Conservation (phyloP, 2,797 vertebrate species). For the Rallus crepitans region DNA sequence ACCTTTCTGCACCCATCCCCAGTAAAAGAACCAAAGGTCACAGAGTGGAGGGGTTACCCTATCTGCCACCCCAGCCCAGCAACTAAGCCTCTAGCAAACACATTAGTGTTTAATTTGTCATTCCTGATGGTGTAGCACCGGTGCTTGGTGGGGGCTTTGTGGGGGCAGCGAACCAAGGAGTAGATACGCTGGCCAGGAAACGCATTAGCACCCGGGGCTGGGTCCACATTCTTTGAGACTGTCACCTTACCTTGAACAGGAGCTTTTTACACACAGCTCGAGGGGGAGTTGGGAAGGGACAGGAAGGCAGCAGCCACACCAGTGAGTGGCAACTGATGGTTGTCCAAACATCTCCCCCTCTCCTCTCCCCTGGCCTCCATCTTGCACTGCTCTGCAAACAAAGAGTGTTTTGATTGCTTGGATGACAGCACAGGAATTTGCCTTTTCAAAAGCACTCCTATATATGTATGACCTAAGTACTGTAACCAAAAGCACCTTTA, state of each 20-base stretch:
- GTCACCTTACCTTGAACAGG: background rate
- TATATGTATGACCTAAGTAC: background rate
- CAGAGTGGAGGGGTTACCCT: background rate
- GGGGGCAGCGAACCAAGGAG: background rate
- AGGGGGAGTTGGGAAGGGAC: background rate
- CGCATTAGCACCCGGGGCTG: fast-evolving
- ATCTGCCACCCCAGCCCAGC: background rate
- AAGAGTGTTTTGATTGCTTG: slow-evolving; percentile 62
- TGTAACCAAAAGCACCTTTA: slow-evolving; percentile 36
- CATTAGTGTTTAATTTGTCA: slow-evolving; percentile 54
- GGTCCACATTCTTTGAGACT: background rate
- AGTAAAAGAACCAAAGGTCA: slow-evolving; percentile 38
- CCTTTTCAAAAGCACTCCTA: slow-evolving; percentile 37
- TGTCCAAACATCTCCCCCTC: slow-evolving; percentile 18
- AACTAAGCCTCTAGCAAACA: slow-evolving; percentile 54
- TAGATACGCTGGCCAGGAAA: background rate
- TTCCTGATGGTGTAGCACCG: background rate
- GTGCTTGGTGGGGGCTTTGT: background rate
- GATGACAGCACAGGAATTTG: slow-evolving; percentile 62
- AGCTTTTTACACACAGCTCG: background rate
- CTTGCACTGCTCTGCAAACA: background rate
- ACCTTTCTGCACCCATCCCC: background rate
- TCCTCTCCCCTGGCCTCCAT: background rate
- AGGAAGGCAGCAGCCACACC: fast-evolving
- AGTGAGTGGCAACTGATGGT: background rate